Conservation (phyloP, 2,113 vertebrate genomes). For the Helogale parvula region DNA sequence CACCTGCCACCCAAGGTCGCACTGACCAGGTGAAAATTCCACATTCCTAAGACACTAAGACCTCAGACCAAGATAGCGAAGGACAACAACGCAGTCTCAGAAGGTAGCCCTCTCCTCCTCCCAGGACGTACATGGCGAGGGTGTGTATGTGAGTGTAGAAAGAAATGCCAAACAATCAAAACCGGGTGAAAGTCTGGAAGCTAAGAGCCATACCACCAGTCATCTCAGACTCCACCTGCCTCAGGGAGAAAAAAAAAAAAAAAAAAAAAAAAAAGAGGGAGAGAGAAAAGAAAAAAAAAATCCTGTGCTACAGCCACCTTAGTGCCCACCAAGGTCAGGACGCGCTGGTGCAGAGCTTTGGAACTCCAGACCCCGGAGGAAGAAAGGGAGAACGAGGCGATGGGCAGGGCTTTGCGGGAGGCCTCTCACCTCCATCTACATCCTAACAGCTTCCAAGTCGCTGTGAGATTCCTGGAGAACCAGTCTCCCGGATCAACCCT, state of each 20-base stretch:
- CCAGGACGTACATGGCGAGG: neutral
- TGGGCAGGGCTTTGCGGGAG: neutral
- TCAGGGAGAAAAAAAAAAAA: neutral
- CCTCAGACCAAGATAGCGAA: neutral
- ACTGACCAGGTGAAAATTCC: conserved; percentile 30
- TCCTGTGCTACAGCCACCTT: neutral
- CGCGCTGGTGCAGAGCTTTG: neutral
- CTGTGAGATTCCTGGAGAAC: conserved; percentile 73
- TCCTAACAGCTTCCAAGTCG: conserved; percentile 63
- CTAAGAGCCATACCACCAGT: neutral
- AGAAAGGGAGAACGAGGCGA: neutral
- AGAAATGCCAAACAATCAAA: neutral
- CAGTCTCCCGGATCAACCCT: conserved; percentile 43
- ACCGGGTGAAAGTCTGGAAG: neutral
- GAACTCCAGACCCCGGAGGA: neutral
- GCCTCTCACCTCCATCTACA: conserved; percentile 66
- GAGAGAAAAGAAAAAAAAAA: neutral
- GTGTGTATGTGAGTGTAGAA: neutral
- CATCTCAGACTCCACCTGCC: neutral
- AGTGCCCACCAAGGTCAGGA: conserved; percentile 66
- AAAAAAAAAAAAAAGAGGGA: too few species aligned
- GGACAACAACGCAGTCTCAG: neutral
- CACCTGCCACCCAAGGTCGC: conserved; percentile 53
- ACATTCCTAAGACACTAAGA: conserved; percentile 34
- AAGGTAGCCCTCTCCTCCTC: neutral